Conservation (phyloP, 2,797 vertebrate species). For the Acipenser ruthenus region DNA sequence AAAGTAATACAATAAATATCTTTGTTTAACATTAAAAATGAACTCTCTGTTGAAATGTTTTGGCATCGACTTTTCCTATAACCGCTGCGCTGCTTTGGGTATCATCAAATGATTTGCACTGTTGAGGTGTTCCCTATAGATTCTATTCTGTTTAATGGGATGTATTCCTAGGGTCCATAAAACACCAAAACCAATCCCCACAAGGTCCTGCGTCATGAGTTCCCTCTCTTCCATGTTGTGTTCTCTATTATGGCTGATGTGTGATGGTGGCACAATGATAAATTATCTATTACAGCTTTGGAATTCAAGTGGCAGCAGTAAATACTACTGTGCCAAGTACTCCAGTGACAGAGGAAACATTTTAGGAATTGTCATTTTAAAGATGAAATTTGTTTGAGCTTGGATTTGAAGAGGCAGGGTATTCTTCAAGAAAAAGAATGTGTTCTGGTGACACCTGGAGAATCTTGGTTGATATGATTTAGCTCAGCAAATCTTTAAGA, state of each 20-base stretch:
- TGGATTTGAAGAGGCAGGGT: neutral
- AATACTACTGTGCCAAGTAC: neutral
- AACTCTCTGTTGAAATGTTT: too few relatives aligned
- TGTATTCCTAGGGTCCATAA: conserved; percentile 14
- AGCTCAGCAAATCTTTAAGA: too few relatives aligned
- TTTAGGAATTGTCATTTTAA: neutral
- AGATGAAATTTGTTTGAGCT: neutral
- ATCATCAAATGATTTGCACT: conserved; percentile 13
- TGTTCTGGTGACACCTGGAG: too few relatives aligned
- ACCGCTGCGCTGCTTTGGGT: conserved; percentile 1
- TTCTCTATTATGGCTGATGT: conserved; percentile 9
- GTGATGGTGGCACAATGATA: conserved; percentile 4
- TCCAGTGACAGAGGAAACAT: neutral
- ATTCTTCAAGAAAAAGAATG: neutral
- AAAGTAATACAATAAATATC: too few relatives aligned
- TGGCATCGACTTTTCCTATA: too few relatives aligned
- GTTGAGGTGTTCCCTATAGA: neutral
- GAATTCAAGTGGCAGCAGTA: neutral
- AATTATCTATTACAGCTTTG: neutral
- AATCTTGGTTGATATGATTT: too few relatives aligned
- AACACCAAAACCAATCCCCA: conserved; percentile 7
- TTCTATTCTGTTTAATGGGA: conserved; percentile 15
- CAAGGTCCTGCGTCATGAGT: conserved; percentile 5
- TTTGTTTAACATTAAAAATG: too few relatives aligned
- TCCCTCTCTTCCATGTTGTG: conserved; percentile 1